Evolutionary conservation across 2,113 vertebrate species (phyloP).

Genomic region (Paradoxurus hermaphroditus): DNA sequence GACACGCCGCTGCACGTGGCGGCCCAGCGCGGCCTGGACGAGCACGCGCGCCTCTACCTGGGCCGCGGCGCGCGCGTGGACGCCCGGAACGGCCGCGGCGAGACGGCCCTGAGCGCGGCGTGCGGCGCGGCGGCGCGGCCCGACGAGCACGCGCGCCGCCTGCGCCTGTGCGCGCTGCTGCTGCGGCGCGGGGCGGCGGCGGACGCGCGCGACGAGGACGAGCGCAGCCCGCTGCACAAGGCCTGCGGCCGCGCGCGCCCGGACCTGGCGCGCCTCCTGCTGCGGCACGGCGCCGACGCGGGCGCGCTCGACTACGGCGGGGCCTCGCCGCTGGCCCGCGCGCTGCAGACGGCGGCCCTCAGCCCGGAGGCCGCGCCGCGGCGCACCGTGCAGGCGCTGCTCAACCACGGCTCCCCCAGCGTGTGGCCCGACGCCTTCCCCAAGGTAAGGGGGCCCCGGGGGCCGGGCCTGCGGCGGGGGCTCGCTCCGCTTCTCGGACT

Average conservation of each 20-base stretch:
- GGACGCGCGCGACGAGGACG: slow-evolving; percentile 76
- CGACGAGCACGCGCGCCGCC: background rate
- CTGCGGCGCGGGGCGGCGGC: slow-evolving; percentile 58
- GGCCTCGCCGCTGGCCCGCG: slow-evolving; percentile 77
- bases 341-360: slow-evolving; percentile 66
- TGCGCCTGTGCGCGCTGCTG: slow-evolving; percentile 81
- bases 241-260: slow-evolving; percentile 79
- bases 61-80: slow-evolving; percentile 68
- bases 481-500: background rate
- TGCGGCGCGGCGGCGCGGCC: slow-evolving; percentile 32
- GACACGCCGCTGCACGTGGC: slow-evolving; percentile 84
- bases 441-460: slow-evolving; percentile 77
- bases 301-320: slow-evolving; percentile 84
- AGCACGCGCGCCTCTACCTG: slow-evolving; percentile 84
- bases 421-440: slow-evolving; percentile 83
- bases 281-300: slow-evolving; percentile 76
- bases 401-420: slow-evolving; percentile 83
- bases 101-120: slow-evolving; percentile 81
- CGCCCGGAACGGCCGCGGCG: slow-evolving; percentile 49
- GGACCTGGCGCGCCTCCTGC: slow-evolving; percentile 76
- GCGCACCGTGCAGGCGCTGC: slow-evolving; percentile 76
- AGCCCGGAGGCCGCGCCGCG: slow-evolving; percentile 65
- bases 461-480: background rate
- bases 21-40: slow-evolving; percentile 72
- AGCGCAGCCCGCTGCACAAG: slow-evolving; percentile 83